These are phyloP conservation scores for Paedocypris sp. DNA, from an alignment of 2,113 vertebrate species.

Conservation along the genomic window DNA sequence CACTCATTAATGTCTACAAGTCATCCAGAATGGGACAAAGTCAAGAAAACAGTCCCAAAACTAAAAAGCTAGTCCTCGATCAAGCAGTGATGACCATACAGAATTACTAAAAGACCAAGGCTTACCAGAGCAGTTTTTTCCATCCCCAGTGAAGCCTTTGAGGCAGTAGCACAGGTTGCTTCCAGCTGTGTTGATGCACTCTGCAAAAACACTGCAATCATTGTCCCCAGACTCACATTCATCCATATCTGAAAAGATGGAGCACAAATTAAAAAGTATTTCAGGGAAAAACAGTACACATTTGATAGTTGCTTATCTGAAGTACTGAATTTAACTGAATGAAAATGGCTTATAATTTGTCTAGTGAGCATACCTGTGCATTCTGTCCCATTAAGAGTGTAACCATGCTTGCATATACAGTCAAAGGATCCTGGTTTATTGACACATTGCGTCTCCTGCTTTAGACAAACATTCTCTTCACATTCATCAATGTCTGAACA, in stretches of 20 bases:
- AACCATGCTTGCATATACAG: slow-evolving; percentile 62
- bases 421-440: slow-evolving; percentile 61
- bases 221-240: slow-evolving; percentile 55
- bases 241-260: slow-evolving; percentile 54
- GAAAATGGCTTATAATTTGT: neutral
- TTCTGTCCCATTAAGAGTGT: slow-evolving; percentile 40
- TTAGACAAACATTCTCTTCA: slow-evolving; percentile 51
- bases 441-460: slow-evolving; percentile 56
- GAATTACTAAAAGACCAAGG: neutral
- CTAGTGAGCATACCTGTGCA: slow-evolving; percentile 51
- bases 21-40: slow-evolving; percentile 71
- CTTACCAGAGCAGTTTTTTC: slow-evolving; percentile 66
- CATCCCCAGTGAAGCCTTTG: slow-evolving; percentile 63
- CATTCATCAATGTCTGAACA: slow-evolving; percentile 69
- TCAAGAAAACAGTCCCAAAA: slow-evolving; percentile 55
- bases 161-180: slow-evolving; percentile 60
- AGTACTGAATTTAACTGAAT: slow-evolving; percentile 11
- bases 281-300: too few relatives aligned
- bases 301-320: neutral
- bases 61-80: slow-evolving; percentile 37
- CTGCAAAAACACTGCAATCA: slow-evolving; percentile 58
- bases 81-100: slow-evolving; percentile 10
- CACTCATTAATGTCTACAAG: slow-evolving; percentile 80
- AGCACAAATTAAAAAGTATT: too few relatives aligned
- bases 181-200: slow-evolving; percentile 60